These are phyloP conservation scores for Aplocera efformata DNA, from an alignment of 2,888 invertebrate species.

Conservation along the genomic window DNA sequence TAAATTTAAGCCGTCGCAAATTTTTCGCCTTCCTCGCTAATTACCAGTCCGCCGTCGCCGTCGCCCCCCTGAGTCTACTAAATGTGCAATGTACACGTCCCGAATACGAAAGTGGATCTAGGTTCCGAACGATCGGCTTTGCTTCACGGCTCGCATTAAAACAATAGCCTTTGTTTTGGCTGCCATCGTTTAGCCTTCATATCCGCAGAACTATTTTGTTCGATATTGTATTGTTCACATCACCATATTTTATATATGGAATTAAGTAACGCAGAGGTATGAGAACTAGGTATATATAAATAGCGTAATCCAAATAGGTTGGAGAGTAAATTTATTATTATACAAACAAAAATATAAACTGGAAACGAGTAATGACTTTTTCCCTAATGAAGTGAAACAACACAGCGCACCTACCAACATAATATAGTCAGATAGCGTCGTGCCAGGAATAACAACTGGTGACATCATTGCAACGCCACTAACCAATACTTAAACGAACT, in stretches of 20 bases:
- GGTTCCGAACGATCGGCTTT: conserved; percentile 54
- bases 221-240: conserved; percentile 37
- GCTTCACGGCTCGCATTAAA: conserved; percentile 55
- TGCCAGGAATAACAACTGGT: conserved; percentile 69
- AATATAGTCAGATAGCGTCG: conserved; percentile 32
- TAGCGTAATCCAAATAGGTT: too few species aligned
- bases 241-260: conserved; percentile 18
- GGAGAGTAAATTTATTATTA: background rate
- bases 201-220: conserved; percentile 51
- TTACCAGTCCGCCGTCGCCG: conserved; percentile 71
- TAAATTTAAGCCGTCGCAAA: conserved; percentile 79
- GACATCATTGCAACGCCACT: conserved; percentile 59
- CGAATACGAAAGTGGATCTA: conserved; percentile 68
- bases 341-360: too few species aligned
- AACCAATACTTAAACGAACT: conserved; percentile 15
- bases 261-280: too few species aligned
- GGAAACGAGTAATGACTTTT: conserved; percentile 30
- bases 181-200: conserved; percentile 57
- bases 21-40: conserved; percentile 78
- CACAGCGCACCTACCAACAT: conserved; percentile 50
- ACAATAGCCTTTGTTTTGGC: conserved; percentile 75
- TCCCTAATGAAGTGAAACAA: conserved; percentile 58
- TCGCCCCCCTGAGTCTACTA: conserved; percentile 67
- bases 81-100: conserved; percentile 73
- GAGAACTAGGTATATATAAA: too few species aligned